A percentile compares a stretch with the other conserved stretches of the same genome.
Conservation (phyloP, 2,888 invertebrate species). For the Cyclophora punctaria region DNA sequence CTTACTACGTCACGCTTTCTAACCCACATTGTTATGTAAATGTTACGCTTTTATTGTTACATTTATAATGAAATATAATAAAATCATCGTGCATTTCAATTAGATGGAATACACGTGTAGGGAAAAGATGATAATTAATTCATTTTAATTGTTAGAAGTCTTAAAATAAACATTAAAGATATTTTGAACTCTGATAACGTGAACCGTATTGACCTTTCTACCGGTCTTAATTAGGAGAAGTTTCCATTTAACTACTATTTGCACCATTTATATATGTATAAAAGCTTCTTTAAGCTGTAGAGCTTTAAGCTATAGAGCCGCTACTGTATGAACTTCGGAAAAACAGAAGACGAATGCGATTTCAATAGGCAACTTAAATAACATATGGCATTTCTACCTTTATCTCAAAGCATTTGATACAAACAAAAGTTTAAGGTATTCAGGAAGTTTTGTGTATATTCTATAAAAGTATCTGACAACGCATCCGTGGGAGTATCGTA, state of each 20-base stretch:
- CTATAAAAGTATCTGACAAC: slow-evolving; percentile 23
- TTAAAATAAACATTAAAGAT: not conserved
- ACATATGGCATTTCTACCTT: no score
- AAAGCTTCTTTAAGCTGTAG: no score
- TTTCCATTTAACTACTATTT: no score
- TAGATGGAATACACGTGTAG: slow-evolving; percentile 12
- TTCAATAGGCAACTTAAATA: no score
- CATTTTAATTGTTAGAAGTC: not conserved
- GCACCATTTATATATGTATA: no score
- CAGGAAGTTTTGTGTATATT: slow-evolving; percentile 13
- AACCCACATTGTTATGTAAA: slow-evolving; percentile 40
- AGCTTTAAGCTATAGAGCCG: no score
- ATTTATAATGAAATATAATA: slow-evolving; percentile 35
- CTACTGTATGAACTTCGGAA: no score
- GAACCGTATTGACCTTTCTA: no score
- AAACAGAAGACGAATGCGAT: no score
- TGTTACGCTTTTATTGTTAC: slow-evolving; percentile 33
- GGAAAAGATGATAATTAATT: not conserved
- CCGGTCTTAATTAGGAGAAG: no score
- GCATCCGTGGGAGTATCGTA: slow-evolving; percentile 60
- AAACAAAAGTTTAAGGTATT: not conserved
- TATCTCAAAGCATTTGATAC: no score
- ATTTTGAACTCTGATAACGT: no score
- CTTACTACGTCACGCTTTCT: slow-evolving; percentile 52
- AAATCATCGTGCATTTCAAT: slow-evolving; percentile 36